Conservation (phyloP, 2,888 invertebrate genomes). For the Ptycholaimellus sp. region DNA sequence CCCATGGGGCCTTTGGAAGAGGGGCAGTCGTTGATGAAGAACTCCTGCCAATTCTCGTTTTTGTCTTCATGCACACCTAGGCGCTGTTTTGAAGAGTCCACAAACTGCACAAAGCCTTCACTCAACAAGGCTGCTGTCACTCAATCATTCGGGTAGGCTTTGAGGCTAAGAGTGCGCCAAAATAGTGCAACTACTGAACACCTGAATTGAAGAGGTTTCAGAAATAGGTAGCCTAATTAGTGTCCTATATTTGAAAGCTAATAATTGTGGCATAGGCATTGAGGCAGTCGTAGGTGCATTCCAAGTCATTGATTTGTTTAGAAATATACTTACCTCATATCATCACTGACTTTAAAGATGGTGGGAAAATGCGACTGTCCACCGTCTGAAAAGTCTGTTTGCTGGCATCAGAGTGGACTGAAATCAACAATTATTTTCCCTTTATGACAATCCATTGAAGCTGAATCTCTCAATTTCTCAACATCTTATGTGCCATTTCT, state of each 20-base stretch:
- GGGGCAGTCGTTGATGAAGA: conserved; percentile 66
- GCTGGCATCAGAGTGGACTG: conserved; percentile 89
- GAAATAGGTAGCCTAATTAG: background rate
- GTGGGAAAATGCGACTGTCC: conserved; percentile 54
- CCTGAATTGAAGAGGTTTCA: too few species aligned
- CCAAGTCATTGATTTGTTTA: conserved; percentile 2
- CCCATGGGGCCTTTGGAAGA: conserved; percentile 66
- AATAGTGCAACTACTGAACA: background rate
- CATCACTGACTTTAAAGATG: conserved; percentile 92
- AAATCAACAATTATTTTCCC: too few species aligned
- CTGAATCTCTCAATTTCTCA: too few species aligned
- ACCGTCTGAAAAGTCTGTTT: conserved; percentile 53
- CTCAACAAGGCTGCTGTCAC: conserved; percentile 81
- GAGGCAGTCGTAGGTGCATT: conserved; percentile 75
- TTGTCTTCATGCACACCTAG: conserved; percentile 3
- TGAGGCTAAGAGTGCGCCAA: too few species aligned
- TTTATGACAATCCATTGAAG: too few species aligned
- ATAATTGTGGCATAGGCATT: conserved; percentile 36
- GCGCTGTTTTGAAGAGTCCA: conserved; percentile 51
- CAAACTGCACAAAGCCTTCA: conserved; percentile 84
- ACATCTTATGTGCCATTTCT: too few species aligned
- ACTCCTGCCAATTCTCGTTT: conserved; percentile 48
- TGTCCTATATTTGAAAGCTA: background rate
- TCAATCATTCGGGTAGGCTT: conserved; percentile 25
- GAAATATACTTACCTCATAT: conserved; percentile 34